Base-by-base conservation (phyloP, 2,797 vertebrate species). In the Pyrocephalus nanus region DNA sequence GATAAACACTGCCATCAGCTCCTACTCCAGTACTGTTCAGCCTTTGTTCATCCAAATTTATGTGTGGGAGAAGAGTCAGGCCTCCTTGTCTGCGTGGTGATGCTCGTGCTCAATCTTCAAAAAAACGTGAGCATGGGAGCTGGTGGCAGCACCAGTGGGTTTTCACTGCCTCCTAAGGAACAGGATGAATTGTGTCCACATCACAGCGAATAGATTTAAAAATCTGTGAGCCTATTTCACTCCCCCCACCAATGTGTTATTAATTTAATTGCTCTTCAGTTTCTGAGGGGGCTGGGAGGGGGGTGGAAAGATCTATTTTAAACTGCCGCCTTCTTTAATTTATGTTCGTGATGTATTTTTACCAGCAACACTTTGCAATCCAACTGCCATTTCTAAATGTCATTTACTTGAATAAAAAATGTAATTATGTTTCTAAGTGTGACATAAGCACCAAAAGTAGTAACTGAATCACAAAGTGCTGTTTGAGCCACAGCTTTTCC, bases 361-460 rank as follows among this genome's bases (percentile, higher is more conserved):
- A 36, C 74, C 60, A 74, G 72, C 53, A 38, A 54, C 45, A 62
- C 53, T 88, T 94, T 55, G 67, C 1, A 1, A 93, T 87, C 42
- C 29, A 88, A 2, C 48, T 93, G 62, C 60, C 55, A 47, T 48
- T 95, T 95, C 45, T 89, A 85, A 93, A 91, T 95, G 84, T 65
- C 86, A 93, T 79, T 94, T 85, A 23, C 53, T 85, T 85, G 77
- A 88, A 90, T 70, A 70, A 90, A 96, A 91, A 72, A 45, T 17
- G 26, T 54, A 88, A 85, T 92, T 90, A 55, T 36, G 55, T 94
- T 92, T 88, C 45, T 13, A 60, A 76, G 34, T 47, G 36, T 93
- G 71, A 66, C 62, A 71, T 71, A 76, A 82, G 67, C 48, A 47
- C 38, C 38, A 32, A 55, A 91, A 91, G 54, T 50, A 47, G 69